Conservation (phyloP, 2,113 vertebrate genomes). For the Aleadryas rufinucha region DNA sequence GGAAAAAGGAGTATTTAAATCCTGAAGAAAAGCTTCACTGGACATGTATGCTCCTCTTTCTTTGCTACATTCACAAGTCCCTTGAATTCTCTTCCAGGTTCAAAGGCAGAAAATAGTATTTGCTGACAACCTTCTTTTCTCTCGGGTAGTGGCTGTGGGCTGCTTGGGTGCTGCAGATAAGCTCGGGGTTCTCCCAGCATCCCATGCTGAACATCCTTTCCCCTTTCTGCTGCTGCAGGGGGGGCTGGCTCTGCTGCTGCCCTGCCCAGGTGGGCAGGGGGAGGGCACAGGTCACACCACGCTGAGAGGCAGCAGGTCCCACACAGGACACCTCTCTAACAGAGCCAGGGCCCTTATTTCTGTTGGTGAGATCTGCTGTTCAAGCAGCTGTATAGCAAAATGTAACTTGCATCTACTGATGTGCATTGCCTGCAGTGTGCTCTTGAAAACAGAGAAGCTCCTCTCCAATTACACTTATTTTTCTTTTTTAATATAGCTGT, state of each 20-base stretch:
- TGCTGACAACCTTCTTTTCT: not conserved
- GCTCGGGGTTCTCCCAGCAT: not conserved
- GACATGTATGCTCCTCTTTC: not conserved
- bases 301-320: not conserved
- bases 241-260: not conserved
- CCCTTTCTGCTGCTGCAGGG: not conserved
- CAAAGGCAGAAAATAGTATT: conserved; percentile 33
- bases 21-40: conserved; percentile 38
- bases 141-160: not conserved
- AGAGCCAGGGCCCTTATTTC: fast-evolving
- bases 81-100: not conserved
- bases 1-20: conserved; percentile 61
- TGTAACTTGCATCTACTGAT: not conserved
- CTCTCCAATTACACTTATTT: not conserved
- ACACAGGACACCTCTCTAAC: fast-evolving
- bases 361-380: not conserved
- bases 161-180: not conserved
- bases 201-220: not conserved
- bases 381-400: not conserved
- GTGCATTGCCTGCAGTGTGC: not conserved
- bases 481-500: not conserved
- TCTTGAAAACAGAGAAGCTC: not conserved
- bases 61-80: not conserved
- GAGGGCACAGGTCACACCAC: not conserved
- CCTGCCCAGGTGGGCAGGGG: not conserved